phyloP scores from a whole-genome alignment of 2,797 vertebrate species.

The Amazona ochrocephala region DNA sequence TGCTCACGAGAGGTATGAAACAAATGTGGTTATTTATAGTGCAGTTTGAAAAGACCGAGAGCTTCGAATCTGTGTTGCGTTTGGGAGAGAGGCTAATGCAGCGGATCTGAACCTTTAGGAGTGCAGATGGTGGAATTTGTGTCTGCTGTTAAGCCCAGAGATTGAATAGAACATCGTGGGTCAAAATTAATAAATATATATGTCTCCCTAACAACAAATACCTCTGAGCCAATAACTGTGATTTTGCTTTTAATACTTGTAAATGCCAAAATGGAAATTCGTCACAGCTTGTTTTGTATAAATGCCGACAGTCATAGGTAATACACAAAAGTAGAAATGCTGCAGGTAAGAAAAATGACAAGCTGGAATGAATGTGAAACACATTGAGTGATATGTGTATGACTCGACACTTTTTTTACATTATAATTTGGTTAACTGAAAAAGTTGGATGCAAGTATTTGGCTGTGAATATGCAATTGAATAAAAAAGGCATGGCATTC shows the following conservation, averaged over 20 bases:
- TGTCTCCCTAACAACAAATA: not conserved
- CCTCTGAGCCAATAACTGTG: not conserved
- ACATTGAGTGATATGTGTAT: not conserved
- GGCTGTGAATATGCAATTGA: not conserved
- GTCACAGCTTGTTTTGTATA: not conserved
- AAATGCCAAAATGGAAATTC: not conserved
- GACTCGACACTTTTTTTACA: not conserved
- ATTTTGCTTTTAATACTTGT: not conserved
- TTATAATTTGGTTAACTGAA: not conserved
- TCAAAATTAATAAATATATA: not conserved
- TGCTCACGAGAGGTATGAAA: not conserved
- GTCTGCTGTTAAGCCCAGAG: constrained; percentile 16
- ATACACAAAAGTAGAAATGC: not conserved
- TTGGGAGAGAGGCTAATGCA: not conserved
- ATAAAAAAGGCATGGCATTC: not conserved
- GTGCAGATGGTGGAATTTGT: constrained; percentile 60
- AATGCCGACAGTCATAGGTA: not conserved
- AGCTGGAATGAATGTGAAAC: not conserved
- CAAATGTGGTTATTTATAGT: constrained; percentile 54
- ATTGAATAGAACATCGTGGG: not conserved
- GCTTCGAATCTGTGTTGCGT: not conserved
- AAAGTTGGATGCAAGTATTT: not conserved
- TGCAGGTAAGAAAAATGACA: not conserved
- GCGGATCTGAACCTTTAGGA: not conserved
- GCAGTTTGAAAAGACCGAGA: not conserved